Evolutionary conservation across 2,888 invertebrate genomes (phyloP).

Genomic region (Operophtera brumata): DNA sequence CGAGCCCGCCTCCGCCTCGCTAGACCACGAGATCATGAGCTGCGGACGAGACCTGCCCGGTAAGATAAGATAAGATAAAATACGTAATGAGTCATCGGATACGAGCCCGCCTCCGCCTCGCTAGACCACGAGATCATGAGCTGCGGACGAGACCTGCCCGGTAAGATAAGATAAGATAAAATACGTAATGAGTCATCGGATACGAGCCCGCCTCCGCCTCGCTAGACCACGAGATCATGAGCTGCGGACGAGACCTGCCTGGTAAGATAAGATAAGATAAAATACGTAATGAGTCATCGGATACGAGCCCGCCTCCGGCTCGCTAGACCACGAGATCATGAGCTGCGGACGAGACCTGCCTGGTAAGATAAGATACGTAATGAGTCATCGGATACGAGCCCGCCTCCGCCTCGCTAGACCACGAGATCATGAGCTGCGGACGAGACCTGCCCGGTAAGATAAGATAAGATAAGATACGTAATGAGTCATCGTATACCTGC

Average conservation of each 20-base stretch:
- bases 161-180: constrained; percentile 37
- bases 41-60: constrained; percentile 66
- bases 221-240: constrained; percentile 44
- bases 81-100: neutral
- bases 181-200: neutral
- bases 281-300: neutral
- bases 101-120: constrained; percentile 67
- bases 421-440: constrained; percentile 28
- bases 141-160: constrained; percentile 65
- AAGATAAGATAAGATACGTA: neutral
- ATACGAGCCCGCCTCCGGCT: constrained; percentile 72
- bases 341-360: constrained; percentile 52
- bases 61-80: constrained; percentile 31
- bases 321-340: constrained; percentile 50
- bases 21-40: constrained; percentile 77
- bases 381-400: constrained; percentile 47
- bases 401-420: constrained; percentile 70
- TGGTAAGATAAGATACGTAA: constrained; percentile 39
- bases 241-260: constrained; percentile 52
- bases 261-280: constrained; percentile 42
- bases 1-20: constrained; percentile 69
- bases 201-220: constrained; percentile 72
- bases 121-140: constrained; percentile 76
- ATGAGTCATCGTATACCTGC: neutral
- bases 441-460: constrained; percentile 62